Evolutionary conservation across 2,113 vertebrate species (phyloP), one percentile per base, ranked within the genome.

Genomic region (Ahaetulla prasina): DNA sequence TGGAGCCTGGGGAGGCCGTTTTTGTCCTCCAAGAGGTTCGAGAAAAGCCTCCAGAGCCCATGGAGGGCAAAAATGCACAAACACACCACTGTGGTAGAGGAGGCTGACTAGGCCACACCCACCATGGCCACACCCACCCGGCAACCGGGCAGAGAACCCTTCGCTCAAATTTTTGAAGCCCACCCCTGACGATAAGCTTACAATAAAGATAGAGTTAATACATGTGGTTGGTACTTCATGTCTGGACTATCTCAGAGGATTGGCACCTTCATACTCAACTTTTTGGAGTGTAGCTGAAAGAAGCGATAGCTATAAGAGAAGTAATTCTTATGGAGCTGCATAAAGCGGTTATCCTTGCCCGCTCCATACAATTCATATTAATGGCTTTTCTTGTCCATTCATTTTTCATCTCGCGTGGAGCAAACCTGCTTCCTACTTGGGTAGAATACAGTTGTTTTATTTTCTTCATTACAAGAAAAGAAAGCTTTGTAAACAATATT

Each of bases 401-500:
- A 80, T 50, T 23, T 23, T 25, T 63, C 54, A 3, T 45, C 43
- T 57, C 0, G 87, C 90, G 93, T 87, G 94, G 94, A 96, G 92
- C 1, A 30, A 94, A 43, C 25, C 93, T 88, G 85, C 94, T 87
- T 85, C 80, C 92, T 94, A 53, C 91, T 94, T 4, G 47, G 90
- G 91, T 90, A 94, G 94, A 96, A 94, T 91, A 87, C 53, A 2
- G 93, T 94, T 4, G 90, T 86, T 97, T 96, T 94, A 63, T 93
- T 92, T 91, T 89, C n/a, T 1, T 93, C 95, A 96, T 96, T 96
- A 95, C 94, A 94, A 27, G 3, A 50, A 45, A 18, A 16, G 80
- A 30, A 93, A 94, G 90, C 92, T 96, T 95, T 91, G 90, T 94
- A 96, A 97, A 97, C 95, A 97, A 90, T 95, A 95, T 93, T 95